phyloP scores from a whole-genome alignment of 1,140 invertebrate species.

The Listronotus oregonensis region DNA sequence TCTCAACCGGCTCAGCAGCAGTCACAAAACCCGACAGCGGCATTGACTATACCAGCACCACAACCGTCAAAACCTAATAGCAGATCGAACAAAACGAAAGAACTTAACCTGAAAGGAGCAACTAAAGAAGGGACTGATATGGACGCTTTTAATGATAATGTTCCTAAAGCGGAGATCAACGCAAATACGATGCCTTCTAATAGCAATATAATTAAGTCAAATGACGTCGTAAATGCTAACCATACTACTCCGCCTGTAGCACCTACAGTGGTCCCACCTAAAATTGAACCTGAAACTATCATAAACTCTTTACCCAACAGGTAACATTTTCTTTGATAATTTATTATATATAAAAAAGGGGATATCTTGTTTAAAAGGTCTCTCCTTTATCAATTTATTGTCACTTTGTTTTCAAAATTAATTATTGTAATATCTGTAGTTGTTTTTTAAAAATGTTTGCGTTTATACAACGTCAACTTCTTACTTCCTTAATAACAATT shows the following conservation, averaged over 20 bases:
- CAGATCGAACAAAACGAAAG: constrained; percentile 52
- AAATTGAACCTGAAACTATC: too few species aligned
- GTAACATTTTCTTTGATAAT: too few species aligned
- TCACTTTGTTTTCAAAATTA: too few species aligned
- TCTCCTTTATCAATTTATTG: too few species aligned
- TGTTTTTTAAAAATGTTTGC: too few species aligned
- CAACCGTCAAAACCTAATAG: constrained; percentile 47
- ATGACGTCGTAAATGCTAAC: constrained; percentile 30
- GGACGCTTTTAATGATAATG: constrained; percentile 55
- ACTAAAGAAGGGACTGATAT: constrained; percentile 58
- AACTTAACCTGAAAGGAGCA: constrained; percentile 55
- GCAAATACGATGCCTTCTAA: constrained; percentile 20
- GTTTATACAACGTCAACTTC: too few species aligned
- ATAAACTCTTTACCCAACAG: too few species aligned
- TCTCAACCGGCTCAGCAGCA: constrained; percentile 7
- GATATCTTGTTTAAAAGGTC: too few species aligned
- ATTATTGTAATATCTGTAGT: too few species aligned
- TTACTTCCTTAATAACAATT: too few species aligned
- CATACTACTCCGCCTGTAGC: neutral
- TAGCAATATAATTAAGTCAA: neutral
- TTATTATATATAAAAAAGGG: too few species aligned
- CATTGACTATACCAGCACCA: constrained; percentile 42
- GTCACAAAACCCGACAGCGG: constrained; percentile 9
- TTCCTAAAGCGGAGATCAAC: constrained; percentile 35
- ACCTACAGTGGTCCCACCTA: neutral